Evolutionary conservation across 2,888 invertebrate species (phyloP), one percentile per base, ranked within the genome.

Genomic region (Zootermopsis nevadensis): DNA sequence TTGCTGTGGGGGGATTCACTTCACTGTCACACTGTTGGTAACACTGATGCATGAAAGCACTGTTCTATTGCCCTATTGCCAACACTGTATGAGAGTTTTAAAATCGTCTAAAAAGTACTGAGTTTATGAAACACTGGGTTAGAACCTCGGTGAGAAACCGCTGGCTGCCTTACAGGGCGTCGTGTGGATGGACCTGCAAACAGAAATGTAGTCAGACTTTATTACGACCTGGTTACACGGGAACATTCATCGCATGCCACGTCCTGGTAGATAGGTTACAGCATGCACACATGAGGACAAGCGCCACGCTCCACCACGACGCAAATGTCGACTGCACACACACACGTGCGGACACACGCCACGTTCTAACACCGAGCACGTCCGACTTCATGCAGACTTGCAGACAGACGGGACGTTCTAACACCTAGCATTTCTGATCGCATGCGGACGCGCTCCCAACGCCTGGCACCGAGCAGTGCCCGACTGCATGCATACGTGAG

Each of bases 111-210:
- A 19, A 19, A 48, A 48, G 15, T 48, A 48, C 48, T 48, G 48
- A 48, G 3, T 48, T 19, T 19, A 19, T 48, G 48, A 15, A 19
- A 48, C 48, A 48, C 48, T 48, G 60, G 0, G n/a, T 67, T 67
- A 83, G 77, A 77, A 83, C 69, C 83, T 53, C 27, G 80, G 77
- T 8, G 81, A 69, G 74, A 82, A 82, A 42, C 82, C 82, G 82
- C 48, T 82, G 67, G 80, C 82, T 42, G 67, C 72, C 42, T 76
- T 72, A 80, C 84, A 84, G 19, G 84, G 74, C 24, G 83, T 84
- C 55, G 82, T 35, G 66, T 84, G 84, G 80, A 84, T 82, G 22
- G 84, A 80, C 72, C 84, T 84, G 80, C 38, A 55, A 77, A 22
- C 66, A 80, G 60, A 83, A 60, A 15, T 3, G 1, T 10, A 42